These are phyloP conservation scores for Ictalurus punctatus DNA, from an alignment of 2,113 vertebrate species.

Conservation along the genomic window DNA sequence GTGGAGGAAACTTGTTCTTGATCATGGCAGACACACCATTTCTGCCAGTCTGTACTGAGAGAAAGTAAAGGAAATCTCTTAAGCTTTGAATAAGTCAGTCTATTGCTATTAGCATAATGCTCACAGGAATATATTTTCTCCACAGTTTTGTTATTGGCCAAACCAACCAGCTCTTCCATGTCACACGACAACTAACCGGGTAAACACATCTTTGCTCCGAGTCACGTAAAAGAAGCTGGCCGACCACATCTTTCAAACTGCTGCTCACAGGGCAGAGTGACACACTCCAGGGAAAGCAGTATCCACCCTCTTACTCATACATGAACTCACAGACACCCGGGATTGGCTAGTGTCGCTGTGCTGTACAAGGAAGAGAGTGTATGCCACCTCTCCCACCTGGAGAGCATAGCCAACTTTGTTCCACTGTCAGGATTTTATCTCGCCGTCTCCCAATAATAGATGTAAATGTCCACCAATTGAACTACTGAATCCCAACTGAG, in stretches of 20 bases:
- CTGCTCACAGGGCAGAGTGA: background rate
- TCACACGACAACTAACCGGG: background rate
- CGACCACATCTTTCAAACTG: background rate
- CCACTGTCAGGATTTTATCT: background rate
- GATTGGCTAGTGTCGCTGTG: background rate
- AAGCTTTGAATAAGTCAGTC: slow-evolving; percentile 12
- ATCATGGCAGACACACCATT: background rate
- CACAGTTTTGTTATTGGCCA: background rate
- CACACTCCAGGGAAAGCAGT: background rate
- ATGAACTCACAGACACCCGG: background rate
- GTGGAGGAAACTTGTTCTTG: background rate
- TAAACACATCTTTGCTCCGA: background rate
- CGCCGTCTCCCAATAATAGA: background rate
- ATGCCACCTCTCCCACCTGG: background rate
- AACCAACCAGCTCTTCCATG: background rate
- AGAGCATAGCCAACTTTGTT: background rate
- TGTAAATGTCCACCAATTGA: background rate
- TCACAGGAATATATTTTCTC: background rate
- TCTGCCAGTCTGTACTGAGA: background rate
- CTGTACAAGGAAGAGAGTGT: background rate
- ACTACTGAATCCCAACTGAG: background rate
- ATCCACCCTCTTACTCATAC: background rate
- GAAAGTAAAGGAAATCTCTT: background rate
- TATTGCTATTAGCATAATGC: background rate
- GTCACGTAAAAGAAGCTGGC: background rate